These are phyloP conservation scores for Vanessa cardui DNA, from an alignment of 2,888 invertebrate species.

Conservation along the genomic window DNA sequence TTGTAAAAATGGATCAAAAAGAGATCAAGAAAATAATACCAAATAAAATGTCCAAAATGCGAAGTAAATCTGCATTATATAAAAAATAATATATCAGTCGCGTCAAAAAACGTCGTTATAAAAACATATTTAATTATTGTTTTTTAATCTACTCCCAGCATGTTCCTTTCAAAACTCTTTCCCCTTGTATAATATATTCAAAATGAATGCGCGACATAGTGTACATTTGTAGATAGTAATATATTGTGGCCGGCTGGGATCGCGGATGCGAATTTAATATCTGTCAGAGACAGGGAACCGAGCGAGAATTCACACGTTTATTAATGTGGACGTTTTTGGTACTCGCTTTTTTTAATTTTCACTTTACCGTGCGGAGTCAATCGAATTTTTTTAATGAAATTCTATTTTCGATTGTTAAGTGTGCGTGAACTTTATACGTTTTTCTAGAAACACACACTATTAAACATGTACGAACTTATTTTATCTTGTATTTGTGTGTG, in stretches of 20 bases:
- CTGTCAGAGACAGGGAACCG: slow-evolving; percentile 72
- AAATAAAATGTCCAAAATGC: no score
- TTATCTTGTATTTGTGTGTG: no score
- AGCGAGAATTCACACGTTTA: slow-evolving; percentile 42
- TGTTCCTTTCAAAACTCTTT: not conserved
- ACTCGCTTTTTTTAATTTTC: slow-evolving; percentile 23
- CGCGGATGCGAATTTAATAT: slow-evolving; percentile 78
- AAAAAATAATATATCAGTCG: no score
- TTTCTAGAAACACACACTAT: no score
- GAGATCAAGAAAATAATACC: no score
- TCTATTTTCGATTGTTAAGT: no score
- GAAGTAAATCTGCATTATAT: no score
- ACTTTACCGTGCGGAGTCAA: not conserved
- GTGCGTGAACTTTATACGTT: no score
- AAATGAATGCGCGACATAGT: slow-evolving; percentile 26
- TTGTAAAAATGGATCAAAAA: no score
- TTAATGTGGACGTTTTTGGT: slow-evolving; percentile 48
- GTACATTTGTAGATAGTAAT: slow-evolving; percentile 50
- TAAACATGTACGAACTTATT: no score
- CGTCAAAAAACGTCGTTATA: no score
- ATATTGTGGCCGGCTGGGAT: slow-evolving; percentile 68
- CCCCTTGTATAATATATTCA: slow-evolving; percentile 25
- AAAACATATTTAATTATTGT: no score
- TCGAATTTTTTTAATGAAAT: not conserved
- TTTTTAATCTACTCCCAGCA: not conserved